Evolutionary conservation across 2,797 vertebrate species (phyloP).

Genomic region (Peromyscus aztecus): DNA sequence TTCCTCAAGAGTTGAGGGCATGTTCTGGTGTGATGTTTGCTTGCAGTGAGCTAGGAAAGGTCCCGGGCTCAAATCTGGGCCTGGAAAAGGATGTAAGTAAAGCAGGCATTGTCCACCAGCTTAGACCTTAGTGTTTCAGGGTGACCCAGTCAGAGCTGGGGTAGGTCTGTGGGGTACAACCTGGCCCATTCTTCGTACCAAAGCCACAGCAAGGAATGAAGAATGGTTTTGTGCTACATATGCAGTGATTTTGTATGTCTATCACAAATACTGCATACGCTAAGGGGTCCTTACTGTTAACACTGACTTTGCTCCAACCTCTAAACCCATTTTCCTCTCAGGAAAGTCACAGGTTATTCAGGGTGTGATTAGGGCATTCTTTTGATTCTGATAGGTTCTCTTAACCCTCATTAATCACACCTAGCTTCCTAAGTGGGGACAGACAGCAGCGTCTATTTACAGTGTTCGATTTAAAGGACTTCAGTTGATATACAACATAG

Average conservation of each 20-base stretch:
- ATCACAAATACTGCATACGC: neutral
- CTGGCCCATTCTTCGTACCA: neutral
- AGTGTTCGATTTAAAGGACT: neutral
- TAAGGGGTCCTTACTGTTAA: neutral
- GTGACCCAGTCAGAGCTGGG: neutral
- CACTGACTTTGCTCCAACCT: constrained; percentile 14
- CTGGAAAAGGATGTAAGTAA: neutral
- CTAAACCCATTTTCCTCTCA: neutral
- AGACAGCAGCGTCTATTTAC: neutral
- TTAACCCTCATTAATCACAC: neutral
- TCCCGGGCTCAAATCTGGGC: neutral
- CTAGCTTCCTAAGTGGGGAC: neutral
- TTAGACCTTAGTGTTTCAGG: neutral
- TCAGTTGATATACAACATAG: neutral
- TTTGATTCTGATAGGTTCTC: neutral
- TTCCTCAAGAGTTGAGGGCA: neutral
- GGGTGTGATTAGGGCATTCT: neutral
- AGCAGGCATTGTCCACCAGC: neutral
- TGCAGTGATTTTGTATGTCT: neutral
- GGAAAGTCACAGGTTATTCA: neutral
- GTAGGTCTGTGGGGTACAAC: neutral
- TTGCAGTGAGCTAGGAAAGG: neutral
- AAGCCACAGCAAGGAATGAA: neutral
- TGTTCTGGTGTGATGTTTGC: neutral
- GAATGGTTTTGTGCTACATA: neutral